A percentile compares a stretch with the other conserved stretches of the same genome.
Conservation (phyloP, 2,113 vertebrate genomes). For the Copsychus sechellarum region DNA sequence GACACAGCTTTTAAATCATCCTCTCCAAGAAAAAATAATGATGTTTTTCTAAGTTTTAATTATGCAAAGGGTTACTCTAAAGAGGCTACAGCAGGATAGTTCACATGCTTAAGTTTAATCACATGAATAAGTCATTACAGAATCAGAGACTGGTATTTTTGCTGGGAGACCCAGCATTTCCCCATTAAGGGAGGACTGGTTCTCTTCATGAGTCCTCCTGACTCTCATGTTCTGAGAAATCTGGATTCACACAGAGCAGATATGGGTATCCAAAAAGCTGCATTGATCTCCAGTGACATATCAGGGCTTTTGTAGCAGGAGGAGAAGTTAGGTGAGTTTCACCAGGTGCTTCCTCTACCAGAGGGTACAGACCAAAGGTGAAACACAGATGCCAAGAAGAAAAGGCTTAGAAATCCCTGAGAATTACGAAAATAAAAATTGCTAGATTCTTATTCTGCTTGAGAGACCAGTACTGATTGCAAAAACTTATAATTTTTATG, state of each 20-base stretch:
- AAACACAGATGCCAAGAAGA: background rate
- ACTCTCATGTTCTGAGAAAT: background rate
- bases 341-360: background rate
- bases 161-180: background rate
- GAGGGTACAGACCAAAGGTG: background rate
- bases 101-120: background rate
- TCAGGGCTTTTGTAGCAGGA: background rate
- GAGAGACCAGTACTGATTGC: background rate
- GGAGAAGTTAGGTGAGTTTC: background rate
- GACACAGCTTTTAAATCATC: background rate
- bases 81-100: background rate
- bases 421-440: background rate
- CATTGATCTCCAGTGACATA: background rate
- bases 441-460: rapidly evolving
- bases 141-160: background rate
- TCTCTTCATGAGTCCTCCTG: background rate
- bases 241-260: background rate
- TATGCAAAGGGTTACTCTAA: background rate
- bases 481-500: background rate
- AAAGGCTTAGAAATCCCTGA: background rate
- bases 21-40: background rate
- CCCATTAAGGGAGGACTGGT: background rate
- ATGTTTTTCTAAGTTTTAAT: background rate
- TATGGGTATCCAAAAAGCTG: background rate
- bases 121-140: background rate